Conservation (phyloP, 2,888 invertebrate species). For the Corbicula japonica region DNA sequence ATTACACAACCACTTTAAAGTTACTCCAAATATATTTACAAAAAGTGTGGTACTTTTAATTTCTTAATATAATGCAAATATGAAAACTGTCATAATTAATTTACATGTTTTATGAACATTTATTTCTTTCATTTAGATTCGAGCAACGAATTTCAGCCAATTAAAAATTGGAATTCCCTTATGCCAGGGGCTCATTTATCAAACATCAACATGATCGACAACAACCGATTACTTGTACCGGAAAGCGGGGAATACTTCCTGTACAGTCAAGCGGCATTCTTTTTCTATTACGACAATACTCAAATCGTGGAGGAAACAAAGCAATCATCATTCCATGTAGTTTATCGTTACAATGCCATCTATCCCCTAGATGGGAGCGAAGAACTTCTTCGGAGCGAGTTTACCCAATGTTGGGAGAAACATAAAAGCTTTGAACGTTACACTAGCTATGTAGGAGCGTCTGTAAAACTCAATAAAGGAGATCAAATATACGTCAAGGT, state of each 20-base stretch:
- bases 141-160: slow-evolving; percentile 39
- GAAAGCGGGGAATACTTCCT: slow-evolving; percentile 69
- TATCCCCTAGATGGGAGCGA: slow-evolving; percentile 68
- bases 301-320: neutral
- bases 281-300: slow-evolving; percentile 54
- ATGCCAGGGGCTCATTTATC: slow-evolving; percentile 53
- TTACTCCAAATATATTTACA: no score
- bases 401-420: slow-evolving; percentile 69
- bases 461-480: slow-evolving; percentile 58
- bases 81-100: no score
- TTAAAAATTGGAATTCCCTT: slow-evolving; percentile 55
- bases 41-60: no score
- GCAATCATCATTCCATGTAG: slow-evolving; percentile 66
- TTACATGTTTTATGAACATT: no score
- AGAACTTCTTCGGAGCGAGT: slow-evolving; percentile 65
- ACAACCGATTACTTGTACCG: slow-evolving; percentile 56
- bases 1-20: no score
- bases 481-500: slow-evolving; percentile 70
- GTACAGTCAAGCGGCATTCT: slow-evolving; percentile 72
- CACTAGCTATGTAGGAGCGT: slow-evolving; percentile 70
- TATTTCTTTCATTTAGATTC: no score
- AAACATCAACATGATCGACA: slow-evolving; percentile 52
- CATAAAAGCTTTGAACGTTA: slow-evolving; percentile 65
- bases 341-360: slow-evolving; percentile 66
- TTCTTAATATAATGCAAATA: no score